phyloP scores from a whole-genome alignment of 2,797 vertebrate genomes.

The Natrix natrix region DNA sequence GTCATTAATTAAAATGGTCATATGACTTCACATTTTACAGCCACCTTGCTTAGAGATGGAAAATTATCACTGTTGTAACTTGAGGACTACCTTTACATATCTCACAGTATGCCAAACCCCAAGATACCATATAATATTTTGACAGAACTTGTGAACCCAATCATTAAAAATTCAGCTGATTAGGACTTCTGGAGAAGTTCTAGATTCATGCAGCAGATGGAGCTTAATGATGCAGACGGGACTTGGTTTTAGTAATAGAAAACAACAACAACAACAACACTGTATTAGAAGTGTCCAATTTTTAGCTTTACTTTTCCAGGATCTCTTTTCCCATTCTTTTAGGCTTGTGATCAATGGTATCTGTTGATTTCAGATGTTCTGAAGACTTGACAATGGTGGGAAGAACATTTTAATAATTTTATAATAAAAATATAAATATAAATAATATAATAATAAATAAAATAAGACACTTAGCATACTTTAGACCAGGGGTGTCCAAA shows the following conservation, averaged over 20 bases:
- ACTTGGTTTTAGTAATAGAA: not conserved
- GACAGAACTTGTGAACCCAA: not conserved
- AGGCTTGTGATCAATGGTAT: no score
- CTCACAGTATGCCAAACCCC: not conserved
- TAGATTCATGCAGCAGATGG: not conserved
- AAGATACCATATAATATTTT: not conserved
- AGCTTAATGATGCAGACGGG: no score
- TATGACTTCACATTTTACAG: no score
- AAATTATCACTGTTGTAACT: no score
- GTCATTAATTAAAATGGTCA: no score
- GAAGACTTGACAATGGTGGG: not conserved
- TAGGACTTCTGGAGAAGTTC: not conserved
- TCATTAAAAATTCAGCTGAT: not conserved
- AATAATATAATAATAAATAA: not conserved
- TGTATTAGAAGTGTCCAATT: not conserved
- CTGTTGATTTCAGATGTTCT: not conserved
- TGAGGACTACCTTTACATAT: no score
- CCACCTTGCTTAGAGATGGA: no score
- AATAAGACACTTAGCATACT: no score
- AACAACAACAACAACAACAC: not conserved
- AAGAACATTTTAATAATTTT: not conserved
- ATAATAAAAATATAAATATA: no score
- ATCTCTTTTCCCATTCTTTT: not conserved
- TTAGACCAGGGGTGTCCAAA: no score
- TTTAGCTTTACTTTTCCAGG: not conserved